Percentiles rank a stretch among this genome's conserved stretches.
Conservation (phyloP, 2,888 invertebrate species). For the Acronicta alni region DNA sequence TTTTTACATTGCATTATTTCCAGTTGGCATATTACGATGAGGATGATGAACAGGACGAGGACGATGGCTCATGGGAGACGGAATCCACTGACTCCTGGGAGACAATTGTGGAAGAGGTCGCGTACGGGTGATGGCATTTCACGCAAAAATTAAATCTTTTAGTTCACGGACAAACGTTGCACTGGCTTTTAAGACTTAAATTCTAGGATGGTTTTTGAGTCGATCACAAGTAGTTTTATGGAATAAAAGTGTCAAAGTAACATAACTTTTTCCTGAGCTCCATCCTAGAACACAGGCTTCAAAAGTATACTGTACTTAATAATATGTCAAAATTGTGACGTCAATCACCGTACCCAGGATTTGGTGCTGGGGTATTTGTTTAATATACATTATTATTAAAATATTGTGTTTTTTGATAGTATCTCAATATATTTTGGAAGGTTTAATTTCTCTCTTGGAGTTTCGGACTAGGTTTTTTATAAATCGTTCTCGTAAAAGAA, state of each 20-base stretch:
- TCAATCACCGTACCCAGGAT: slow-evolving; percentile 5
- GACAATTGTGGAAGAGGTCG: slow-evolving; percentile 84
- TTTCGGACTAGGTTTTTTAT: too few relatives aligned
- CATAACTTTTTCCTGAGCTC: not conserved
- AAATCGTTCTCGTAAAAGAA: too few relatives aligned
- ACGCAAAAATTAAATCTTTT: not conserved
- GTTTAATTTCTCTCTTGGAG: too few relatives aligned
- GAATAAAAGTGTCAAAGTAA: not conserved
- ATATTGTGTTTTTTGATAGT: not conserved
- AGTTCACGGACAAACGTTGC: slow-evolving; percentile 3
- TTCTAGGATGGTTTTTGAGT: not conserved
- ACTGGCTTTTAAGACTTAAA: slow-evolving; percentile 2
- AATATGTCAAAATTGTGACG: slow-evolving; percentile 13
- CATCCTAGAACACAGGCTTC: not conserved
- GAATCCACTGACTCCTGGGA: slow-evolving; percentile 86
- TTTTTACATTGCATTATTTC: slow-evolving; percentile 5
- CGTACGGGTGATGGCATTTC: slow-evolving; percentile 74
- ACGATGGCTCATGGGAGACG: slow-evolving; percentile 79
- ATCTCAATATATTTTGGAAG: too few relatives aligned
- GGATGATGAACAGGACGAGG: slow-evolving; percentile 71
- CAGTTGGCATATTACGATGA: slow-evolving; percentile 79
- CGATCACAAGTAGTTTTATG: not conserved
- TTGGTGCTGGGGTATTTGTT: slow-evolving; percentile 9
- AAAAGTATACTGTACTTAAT: not conserved
- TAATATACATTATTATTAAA: slow-evolving; percentile 1